Evolutionary conservation across 1,140 invertebrate genomes (phyloP), one percentile per base, ranked within the genome.

Genomic region (Achroia grisella): DNA sequence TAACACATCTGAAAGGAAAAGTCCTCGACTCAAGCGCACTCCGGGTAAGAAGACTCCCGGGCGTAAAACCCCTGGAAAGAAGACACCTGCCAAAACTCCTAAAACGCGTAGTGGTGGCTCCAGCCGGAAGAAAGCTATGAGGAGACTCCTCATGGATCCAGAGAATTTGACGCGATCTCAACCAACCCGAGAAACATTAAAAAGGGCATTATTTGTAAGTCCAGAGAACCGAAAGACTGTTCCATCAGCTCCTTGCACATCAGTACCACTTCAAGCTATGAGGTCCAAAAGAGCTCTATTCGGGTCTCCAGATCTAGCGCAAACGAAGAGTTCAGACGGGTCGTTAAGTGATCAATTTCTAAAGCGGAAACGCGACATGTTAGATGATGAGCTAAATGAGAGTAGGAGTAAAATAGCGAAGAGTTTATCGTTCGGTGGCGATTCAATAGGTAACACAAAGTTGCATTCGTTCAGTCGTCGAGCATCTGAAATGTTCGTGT

Each of bases 121-220:
- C 2, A 88, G 86, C 40, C 86, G 83, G 49, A 87, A 87, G 45
- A 78, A 87, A 15, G 80, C 82, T 1, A 81, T 86, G 71, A 52
- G 79, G 37, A 44, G 75, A 10, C 37, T 82, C 4, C 49, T 81
- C 6, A 56, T 80, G 62, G 75, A 73, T 28, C 39, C 64, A 1
- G 78, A 85, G 3, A 55, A 39, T 1, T 31, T 75, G 15, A 68
- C 71, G 0, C 62, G 62, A 36, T 79, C 86, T 0, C 78, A 81
- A 46, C 71, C 79, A 4, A 66, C 77, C 2, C 51, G 87, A 34
- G 86, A 89, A 54, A 87, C 86, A 0, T 83, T 89, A 1, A 91
- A 90, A 58, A 71, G 90, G 52, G 90, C 90, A 0, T 58, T 92
- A 0, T 91, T 92, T 50, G 86, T 91, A 50, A 92, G 90, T 65